phyloP scores from a whole-genome alignment of 2,113 vertebrate species.

The Pollachius pollachius region DNA sequence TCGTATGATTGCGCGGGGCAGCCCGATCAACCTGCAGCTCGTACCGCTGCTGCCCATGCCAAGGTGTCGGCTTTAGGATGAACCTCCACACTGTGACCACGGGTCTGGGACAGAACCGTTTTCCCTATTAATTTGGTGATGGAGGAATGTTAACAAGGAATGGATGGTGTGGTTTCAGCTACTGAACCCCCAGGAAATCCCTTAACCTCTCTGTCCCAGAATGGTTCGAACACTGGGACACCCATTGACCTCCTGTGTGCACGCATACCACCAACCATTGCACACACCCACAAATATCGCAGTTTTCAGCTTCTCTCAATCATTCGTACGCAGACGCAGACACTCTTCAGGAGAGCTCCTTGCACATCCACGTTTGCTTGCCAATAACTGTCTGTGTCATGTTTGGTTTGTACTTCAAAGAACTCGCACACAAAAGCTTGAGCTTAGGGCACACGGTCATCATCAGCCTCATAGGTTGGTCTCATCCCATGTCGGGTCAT shows the following conservation, averaged over 20 bases:
- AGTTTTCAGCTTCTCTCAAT: background rate
- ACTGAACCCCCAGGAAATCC: background rate
- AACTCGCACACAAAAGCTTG: background rate
- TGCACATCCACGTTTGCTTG: background rate
- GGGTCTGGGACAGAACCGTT: background rate
- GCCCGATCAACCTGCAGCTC: too few species aligned
- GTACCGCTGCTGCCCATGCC: too few species aligned
- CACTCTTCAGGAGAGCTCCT: conserved; percentile 8
- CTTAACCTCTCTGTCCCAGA: conserved; percentile 6
- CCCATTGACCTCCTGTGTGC: too few species aligned
- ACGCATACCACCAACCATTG: background rate
- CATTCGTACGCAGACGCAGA: background rate
- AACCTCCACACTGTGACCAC: background rate
- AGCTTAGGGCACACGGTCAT: background rate
- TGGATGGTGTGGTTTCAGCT: conserved; percentile 7
- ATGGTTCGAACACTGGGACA: too few species aligned
- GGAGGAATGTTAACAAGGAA: conserved; percentile 42
- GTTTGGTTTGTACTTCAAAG: background rate
- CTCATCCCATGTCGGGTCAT: conserved; percentile 95
- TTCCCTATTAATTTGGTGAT: conserved; percentile 9
- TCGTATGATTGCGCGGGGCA: background rate
- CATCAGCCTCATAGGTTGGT: conserved; percentile 85
- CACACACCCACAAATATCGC: background rate
- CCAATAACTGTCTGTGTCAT: background rate
- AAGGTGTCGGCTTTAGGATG: too few species aligned